Evolutionary conservation across 2,797 vertebrate species (phyloP).

Genomic region (Acanthornis magna): DNA sequence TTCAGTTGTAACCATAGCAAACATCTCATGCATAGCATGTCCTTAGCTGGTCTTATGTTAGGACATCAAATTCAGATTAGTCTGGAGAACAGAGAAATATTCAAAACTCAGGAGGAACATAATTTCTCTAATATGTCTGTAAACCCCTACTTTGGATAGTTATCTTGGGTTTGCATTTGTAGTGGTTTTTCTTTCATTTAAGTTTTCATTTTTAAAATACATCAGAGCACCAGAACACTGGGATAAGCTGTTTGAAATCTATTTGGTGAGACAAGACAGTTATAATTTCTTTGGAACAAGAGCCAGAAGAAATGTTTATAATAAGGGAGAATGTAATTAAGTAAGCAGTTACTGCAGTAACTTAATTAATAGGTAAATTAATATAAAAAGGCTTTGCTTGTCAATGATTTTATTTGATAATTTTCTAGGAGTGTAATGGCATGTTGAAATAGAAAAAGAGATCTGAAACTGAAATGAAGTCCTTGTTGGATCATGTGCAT

Average conservation of each 20-base stretch:
- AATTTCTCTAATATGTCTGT: background rate
- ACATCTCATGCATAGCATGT: background rate
- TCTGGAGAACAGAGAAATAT: background rate
- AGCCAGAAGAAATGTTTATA: background rate
- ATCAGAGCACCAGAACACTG: background rate
- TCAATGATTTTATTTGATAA: background rate
- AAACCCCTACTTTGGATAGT: background rate
- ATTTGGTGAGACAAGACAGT: background rate
- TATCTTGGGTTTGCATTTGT: background rate
- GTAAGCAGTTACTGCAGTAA: background rate
- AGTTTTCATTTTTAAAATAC: background rate
- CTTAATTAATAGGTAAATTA: background rate
- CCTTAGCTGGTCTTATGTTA: background rate
- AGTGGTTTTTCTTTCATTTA: accelerated
- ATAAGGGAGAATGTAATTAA: background rate
- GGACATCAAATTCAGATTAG: background rate
- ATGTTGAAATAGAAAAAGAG: background rate
- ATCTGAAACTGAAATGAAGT: background rate
- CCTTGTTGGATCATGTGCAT: background rate
- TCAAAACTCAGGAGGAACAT: background rate
- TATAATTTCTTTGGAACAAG: background rate
- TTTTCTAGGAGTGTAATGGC: background rate
- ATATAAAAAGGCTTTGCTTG: background rate
- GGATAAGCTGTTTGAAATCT: background rate
- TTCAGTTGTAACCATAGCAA: background rate